These are phyloP conservation scores for Pristionchus mayeri DNA, from an alignment of 2,888 invertebrate species.

Conservation along the genomic window DNA sequence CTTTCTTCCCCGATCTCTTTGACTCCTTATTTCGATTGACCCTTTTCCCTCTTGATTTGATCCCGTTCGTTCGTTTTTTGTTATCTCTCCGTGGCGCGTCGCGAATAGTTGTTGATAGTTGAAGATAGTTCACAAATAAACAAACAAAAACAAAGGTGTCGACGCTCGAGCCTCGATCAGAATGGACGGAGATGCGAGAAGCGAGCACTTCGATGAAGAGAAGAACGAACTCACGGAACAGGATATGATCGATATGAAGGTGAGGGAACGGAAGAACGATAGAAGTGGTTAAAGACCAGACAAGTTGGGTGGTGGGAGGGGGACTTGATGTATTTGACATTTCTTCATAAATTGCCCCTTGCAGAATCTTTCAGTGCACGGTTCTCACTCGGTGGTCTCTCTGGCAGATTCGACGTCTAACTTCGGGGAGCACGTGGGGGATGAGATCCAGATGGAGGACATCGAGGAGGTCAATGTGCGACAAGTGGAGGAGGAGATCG, in stretches of 20 bases:
- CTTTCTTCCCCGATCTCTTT: constrained; percentile 13
- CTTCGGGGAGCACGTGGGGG: constrained; percentile 70
- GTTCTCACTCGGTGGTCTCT: constrained; percentile 43
- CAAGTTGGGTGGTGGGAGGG: too few species aligned
- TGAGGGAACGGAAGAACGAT: neutral
- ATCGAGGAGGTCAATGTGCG: constrained; percentile 45
- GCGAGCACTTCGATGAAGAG: constrained; percentile 46
- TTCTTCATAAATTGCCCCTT: neutral
- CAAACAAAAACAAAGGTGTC: neutral
- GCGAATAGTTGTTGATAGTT: constrained; percentile 42
- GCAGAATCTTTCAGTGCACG: constrained; percentile 34
- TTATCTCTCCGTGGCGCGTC: constrained; percentile 38
- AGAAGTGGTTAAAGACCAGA: neutral
- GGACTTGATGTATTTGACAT: neutral
- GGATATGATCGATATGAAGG: constrained; percentile 46
- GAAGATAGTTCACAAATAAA: constrained; percentile 21
- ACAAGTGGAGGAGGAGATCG: constrained; percentile 42
- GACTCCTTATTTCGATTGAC: neutral
- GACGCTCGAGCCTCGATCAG: neutral
- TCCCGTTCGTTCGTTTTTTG: neutral
- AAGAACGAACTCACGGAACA: constrained; percentile 43
- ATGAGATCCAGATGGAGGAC: constrained; percentile 53
- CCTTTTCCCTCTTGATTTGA: neutral
- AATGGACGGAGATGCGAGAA: constrained; percentile 31
- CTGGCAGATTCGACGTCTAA: constrained; percentile 73